Evolutionary conservation across 2,113 vertebrate genomes (phyloP).

Genomic region (Grammomys surdaster): DNA sequence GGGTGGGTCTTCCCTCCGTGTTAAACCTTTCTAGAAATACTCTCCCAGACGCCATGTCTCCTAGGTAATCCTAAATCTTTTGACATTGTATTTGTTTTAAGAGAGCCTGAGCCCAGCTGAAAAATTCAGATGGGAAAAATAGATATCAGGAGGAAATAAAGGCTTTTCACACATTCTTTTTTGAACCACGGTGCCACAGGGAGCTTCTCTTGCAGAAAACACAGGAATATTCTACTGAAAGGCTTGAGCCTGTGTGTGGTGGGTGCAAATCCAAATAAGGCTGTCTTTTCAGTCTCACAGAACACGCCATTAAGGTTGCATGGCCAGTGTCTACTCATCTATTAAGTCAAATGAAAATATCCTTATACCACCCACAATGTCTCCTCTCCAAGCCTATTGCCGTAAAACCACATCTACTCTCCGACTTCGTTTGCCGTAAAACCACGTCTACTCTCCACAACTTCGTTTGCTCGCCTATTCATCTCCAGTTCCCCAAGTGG

Average conservation of each 20-base stretch:
- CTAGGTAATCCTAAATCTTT: neutral
- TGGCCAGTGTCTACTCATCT: neutral
- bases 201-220: neutral
- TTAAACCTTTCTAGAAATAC: neutral
- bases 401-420: too few species aligned
- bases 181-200: neutral
- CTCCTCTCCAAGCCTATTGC: neutral
- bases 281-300: neutral
- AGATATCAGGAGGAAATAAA: slow-evolving; percentile 14
- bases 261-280: neutral
- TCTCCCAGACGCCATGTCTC: neutral
- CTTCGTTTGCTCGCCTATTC: neutral
- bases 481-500: neutral
- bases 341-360: neutral
- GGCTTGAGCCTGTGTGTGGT: neutral
- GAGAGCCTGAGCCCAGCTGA: neutral
- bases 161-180: neutral
- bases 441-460: neutral
- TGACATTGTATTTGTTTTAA: neutral
- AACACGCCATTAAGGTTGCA: neutral
- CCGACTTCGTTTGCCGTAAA: too few species aligned
- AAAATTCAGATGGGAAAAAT: neutral
- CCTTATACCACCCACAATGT: neutral
- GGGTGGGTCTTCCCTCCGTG: neutral
- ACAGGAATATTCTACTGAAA: slow-evolving; percentile 12